A percentile compares a stretch with the other conserved stretches of the same genome.
Conservation (phyloP, 2,888 invertebrate species). For the Drosophila macrothrix region DNA sequence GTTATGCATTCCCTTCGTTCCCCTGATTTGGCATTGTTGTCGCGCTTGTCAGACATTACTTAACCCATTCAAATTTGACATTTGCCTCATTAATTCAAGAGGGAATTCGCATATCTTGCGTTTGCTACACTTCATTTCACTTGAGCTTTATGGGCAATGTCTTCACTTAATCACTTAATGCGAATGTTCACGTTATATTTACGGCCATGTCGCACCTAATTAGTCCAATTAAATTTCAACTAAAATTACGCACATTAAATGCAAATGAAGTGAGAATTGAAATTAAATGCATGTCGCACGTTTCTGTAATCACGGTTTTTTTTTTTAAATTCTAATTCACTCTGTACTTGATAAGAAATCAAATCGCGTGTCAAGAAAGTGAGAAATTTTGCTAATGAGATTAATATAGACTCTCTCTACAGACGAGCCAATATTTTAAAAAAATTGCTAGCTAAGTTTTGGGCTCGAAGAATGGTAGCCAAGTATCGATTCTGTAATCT, state of each 20-base stretch:
- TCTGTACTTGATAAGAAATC: not conserved
- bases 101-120: slow-evolving; percentile 44
- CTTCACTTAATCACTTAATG: slow-evolving; percentile 53
- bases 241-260: slow-evolving; percentile 46
- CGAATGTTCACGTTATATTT: slow-evolving; percentile 42
- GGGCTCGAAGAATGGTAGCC: not conserved
- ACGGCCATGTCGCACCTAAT: slow-evolving; percentile 64
- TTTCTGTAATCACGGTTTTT: not conserved
- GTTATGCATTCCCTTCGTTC: not conserved
- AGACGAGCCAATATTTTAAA: not conserved
- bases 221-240: slow-evolving; percentile 64
- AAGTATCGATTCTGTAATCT: not conserved
- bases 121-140: slow-evolving; percentile 44
- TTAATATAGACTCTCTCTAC: not conserved
- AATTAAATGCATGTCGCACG: slow-evolving; percentile 44
- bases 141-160: slow-evolving; percentile 9
- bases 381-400: slow-evolving; percentile 4
- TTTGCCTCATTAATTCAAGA: slow-evolving; percentile 53
- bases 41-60: slow-evolving; percentile 32
- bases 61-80: slow-evolving; percentile 54
- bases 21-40: slow-evolving; percentile 3
- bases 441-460: not conserved
- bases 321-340: not conserved
- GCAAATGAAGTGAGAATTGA: slow-evolving; percentile 46
- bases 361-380: slow-evolving; percentile 12